Evolutionary conservation across 2,888 invertebrate genomes (phyloP).

Genomic region (Dorcus hopei): DNA sequence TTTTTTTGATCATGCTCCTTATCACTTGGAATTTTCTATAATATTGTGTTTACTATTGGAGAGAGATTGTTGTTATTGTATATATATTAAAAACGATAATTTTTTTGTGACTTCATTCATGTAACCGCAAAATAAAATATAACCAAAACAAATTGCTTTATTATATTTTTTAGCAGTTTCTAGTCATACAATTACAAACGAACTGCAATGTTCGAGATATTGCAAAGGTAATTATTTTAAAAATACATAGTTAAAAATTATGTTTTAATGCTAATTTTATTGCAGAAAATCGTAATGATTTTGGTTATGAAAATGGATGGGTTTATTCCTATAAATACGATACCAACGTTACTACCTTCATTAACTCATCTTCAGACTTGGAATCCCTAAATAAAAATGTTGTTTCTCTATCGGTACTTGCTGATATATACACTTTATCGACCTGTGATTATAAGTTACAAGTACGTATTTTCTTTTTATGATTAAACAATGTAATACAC

Average conservation of each 20-base stretch:
- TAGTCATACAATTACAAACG: not conserved
- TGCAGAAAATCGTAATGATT: conserved; percentile 21
- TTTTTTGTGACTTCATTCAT: too few relatives aligned
- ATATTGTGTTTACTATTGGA: too few relatives aligned
- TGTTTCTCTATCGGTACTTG: too few relatives aligned
- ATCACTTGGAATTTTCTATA: too few relatives aligned
- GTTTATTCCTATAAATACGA: conserved; percentile 23
- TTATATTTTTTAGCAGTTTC: not conserved
- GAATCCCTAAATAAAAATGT: too few relatives aligned
- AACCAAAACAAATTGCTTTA: too few relatives aligned
- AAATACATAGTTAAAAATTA: not conserved
- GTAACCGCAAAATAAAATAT: too few relatives aligned
- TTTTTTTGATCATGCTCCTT: too few relatives aligned
- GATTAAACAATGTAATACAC: not conserved
- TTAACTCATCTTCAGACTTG: too few relatives aligned
- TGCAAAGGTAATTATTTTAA: conserved; percentile 25
- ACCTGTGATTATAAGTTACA: conserved; percentile 26
- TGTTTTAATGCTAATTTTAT: conserved; percentile 4
- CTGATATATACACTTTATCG: conserved; percentile 10
- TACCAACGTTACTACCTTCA: too few relatives aligned
- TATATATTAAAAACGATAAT: too few relatives aligned
- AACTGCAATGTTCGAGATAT: conserved; percentile 28
- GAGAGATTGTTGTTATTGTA: too few relatives aligned
- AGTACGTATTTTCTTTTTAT: conserved; percentile 3
- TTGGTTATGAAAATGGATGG: conserved; percentile 23